Percentiles rank a stretch among this genome's conserved stretches.
Conservation (phyloP, 2,888 invertebrate species). For the Orchestes rusci region DNA sequence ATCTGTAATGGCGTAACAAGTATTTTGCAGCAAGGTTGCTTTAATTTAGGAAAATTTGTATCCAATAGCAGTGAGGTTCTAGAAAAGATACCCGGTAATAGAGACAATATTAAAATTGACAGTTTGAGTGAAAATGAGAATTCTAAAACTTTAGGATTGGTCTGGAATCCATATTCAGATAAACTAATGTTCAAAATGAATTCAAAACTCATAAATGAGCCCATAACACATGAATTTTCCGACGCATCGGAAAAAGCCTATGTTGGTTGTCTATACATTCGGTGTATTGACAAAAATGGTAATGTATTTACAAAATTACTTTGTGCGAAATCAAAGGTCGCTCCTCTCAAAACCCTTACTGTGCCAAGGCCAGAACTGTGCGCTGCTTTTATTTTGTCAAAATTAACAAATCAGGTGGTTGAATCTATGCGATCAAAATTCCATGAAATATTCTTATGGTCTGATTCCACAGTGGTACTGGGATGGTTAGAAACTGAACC, state of each 20-base stretch:
- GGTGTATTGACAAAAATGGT: not conserved
- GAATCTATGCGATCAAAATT: not conserved
- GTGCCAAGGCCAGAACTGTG: not conserved
- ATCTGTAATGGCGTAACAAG: not conserved
- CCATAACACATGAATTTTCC: not conserved
- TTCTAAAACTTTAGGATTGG: constrained; percentile 3
- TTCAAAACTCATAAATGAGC: not conserved
- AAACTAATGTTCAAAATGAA: not conserved
- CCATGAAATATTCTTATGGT: not conserved
- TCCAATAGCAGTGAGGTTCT: constrained; percentile 1
- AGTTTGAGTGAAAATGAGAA: constrained; percentile 1
- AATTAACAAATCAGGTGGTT: not conserved
- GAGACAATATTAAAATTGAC: not conserved
- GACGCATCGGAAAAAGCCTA: not conserved
- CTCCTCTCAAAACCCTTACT: not conserved
- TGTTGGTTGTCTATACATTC: not conserved
- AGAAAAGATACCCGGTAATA: not conserved
- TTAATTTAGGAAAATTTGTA: constrained; percentile 1
- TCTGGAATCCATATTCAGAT: constrained; percentile 2
- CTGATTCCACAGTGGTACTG: not conserved
- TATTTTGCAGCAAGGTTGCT: not conserved
- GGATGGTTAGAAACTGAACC: not conserved
- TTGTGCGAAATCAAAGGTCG: not conserved
- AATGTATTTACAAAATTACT: not conserved
- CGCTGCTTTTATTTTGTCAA: not conserved